Evolutionary conservation across 2,888 invertebrate species (phyloP), one percentile per base, ranked within the genome.

Genomic region (Eubasilissa splendida): DNA sequence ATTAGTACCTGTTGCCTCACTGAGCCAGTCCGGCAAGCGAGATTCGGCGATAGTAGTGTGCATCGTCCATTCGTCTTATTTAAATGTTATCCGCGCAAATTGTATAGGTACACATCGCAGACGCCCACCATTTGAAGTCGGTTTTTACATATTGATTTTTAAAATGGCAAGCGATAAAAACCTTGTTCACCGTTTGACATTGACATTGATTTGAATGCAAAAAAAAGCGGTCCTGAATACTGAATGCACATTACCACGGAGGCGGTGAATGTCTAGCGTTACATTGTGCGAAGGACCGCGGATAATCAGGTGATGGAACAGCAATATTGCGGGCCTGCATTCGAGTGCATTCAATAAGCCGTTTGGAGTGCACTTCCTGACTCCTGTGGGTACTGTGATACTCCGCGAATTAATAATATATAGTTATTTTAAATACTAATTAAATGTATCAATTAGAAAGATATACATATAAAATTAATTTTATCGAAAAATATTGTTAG

Each of bases 181-280:
- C 65, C 60, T 76, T 73, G 83, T 78, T 84, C 83, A 84, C 83
- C 83, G 79, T 84, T 84, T 84, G 83, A 84, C 83, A 82, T 84
- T 84, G 83, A 82, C 82, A 84, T 82, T 84, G 82, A 75, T 75
- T 66, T 33, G 77, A 75, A 78, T 76, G 78, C 66, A 81, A 77
- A 81, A 77, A 81, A 42, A 81, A 81, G 71, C 59, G 50, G 76
- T 52, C 50, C 75, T 54, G 60, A 75, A 75, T 60, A 75, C 56
- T 22, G 70, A 70, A 70, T 52, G 52, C 70, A 70, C n/a, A 52
- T 63, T 52, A n/a, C 52, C 70, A 22, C 52, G 60, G 22, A 60
- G 60, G 60, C 60, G 60, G 60, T n/a, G n/a, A n/a, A 11, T 58
- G 58, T 58, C n/a, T 58, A 42, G 42, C 42, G 42, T 42, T 42